These are phyloP conservation scores for Gavia stellata DNA, from an alignment of 2,113 vertebrate genomes.

Conservation along the genomic window DNA sequence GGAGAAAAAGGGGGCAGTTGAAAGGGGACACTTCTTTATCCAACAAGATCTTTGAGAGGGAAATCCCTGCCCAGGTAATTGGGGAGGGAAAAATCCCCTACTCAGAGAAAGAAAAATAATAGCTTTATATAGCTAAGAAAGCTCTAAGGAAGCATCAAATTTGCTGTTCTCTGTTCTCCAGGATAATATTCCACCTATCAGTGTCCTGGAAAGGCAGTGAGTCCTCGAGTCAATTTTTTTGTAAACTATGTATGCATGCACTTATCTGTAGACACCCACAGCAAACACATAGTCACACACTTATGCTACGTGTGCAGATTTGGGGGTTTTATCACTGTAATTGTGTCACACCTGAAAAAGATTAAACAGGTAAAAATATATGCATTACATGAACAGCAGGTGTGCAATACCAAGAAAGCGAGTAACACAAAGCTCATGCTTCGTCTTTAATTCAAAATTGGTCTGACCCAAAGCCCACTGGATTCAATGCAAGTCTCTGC, in stretches of 20 bases:
- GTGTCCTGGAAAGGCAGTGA: neutral
- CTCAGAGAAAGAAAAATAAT: neutral
- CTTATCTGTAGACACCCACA: neutral
- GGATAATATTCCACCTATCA: neutral
- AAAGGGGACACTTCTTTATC: neutral
- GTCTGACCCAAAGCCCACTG: neutral
- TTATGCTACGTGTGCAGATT: neutral
- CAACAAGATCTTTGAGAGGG: conserved; percentile 9
- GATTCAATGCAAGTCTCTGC: neutral
- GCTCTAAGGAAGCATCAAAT: neutral
- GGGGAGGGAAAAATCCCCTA: neutral
- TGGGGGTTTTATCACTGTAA: neutral
- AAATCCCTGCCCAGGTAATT: conserved; percentile 22
- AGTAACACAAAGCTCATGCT: neutral
- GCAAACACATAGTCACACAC: neutral
- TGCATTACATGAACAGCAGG: neutral
- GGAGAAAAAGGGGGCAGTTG: neutral
- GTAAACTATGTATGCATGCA: neutral
- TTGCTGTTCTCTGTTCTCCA: neutral
- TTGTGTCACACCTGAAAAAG: neutral
- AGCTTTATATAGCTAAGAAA: neutral
- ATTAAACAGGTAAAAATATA: neutral
- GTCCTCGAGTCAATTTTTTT: neutral
- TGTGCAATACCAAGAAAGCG: neutral
- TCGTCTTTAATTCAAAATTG: neutral